Evolutionary conservation across 2,888 invertebrate species (phyloP).

Genomic region (Brachyptera risi): DNA sequence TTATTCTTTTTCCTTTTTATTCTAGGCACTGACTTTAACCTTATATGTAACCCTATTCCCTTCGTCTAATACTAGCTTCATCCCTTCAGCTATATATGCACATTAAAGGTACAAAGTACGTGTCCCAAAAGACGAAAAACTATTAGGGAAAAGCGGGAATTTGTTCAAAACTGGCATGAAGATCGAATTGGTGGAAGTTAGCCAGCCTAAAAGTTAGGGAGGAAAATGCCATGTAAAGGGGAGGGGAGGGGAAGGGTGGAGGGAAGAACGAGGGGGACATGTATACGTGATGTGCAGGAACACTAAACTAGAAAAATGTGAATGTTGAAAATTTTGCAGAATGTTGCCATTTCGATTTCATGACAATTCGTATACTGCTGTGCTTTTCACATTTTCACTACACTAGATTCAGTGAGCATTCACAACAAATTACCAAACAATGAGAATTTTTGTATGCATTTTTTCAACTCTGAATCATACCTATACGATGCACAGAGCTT

Average conservation of each 20-base stretch:
- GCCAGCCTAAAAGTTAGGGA: background rate
- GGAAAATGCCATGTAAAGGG: background rate
- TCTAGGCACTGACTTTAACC: background rate
- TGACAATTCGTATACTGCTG: too few species aligned
- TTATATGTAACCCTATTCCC: background rate
- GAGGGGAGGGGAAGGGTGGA: background rate
- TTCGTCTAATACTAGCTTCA: background rate
- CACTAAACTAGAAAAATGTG: too few species aligned
- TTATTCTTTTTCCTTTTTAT: slow-evolving; percentile 2
- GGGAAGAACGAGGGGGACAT: too few species aligned
- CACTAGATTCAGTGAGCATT: too few species aligned
- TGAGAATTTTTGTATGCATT: too few species aligned
- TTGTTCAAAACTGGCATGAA: slow-evolving; percentile 23
- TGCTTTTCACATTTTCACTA: too few species aligned
- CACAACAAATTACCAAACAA: too few species aligned
- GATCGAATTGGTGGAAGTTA: slow-evolving; percentile 16
- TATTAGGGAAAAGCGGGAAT: slow-evolving; percentile 21
- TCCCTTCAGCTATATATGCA: background rate
- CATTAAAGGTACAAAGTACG: slow-evolving; percentile 14
- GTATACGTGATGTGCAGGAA: too few species aligned
- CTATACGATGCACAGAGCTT: too few species aligned
- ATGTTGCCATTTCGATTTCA: too few species aligned
- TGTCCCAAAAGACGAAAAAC: background rate
- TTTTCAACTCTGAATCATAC: too few species aligned
- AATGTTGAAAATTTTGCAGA: too few species aligned